These are phyloP conservation scores for Chironomus tepperi DNA, from an alignment of 1,140 invertebrate species.

Conservation along the genomic window DNA sequence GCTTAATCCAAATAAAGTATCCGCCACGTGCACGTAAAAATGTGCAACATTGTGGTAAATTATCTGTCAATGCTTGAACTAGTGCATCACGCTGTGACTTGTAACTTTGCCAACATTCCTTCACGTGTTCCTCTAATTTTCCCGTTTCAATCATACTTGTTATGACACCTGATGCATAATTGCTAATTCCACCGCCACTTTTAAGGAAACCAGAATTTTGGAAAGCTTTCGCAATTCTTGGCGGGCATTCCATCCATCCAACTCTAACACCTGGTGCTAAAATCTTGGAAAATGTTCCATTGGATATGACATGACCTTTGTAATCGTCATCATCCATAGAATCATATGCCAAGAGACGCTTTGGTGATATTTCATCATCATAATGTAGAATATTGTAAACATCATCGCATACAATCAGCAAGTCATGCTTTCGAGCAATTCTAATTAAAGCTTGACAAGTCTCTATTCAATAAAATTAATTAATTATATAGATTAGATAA, in stretches of 20 bases:
- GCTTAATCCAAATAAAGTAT: conserved; percentile 50
- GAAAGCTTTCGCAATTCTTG: conserved; percentile 41
- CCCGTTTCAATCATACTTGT: conserved; percentile 46
- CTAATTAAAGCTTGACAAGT: conserved; percentile 43
- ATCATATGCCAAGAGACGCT: conserved; percentile 49
- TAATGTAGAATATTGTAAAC: conserved; percentile 58
- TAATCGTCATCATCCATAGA: conserved; percentile 38
- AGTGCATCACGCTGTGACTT: conserved; percentile 42
- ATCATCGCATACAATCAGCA: conserved; percentile 54
- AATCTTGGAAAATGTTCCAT: conserved; percentile 59
- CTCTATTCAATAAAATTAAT: conserved; percentile 33
- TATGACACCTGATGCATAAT: conserved; percentile 50
- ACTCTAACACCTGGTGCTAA: conserved; percentile 53
- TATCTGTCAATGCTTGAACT: conserved; percentile 37
- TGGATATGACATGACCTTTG: conserved; percentile 52
- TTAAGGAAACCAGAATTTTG: conserved; percentile 43
- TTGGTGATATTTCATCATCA: conserved; percentile 40
- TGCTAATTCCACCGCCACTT: conserved; percentile 53
- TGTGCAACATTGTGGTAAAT: conserved; percentile 41
- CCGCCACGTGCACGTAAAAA: conserved; percentile 44
- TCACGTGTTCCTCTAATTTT: conserved; percentile 43
- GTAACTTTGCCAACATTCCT: conserved; percentile 40
- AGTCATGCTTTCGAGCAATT: conserved; percentile 47
- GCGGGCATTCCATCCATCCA: conserved; percentile 55
- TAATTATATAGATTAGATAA: too few species aligned